Base-by-base conservation (phyloP, 2,888 invertebrate genomes). In the Sericinus montela region DNA sequence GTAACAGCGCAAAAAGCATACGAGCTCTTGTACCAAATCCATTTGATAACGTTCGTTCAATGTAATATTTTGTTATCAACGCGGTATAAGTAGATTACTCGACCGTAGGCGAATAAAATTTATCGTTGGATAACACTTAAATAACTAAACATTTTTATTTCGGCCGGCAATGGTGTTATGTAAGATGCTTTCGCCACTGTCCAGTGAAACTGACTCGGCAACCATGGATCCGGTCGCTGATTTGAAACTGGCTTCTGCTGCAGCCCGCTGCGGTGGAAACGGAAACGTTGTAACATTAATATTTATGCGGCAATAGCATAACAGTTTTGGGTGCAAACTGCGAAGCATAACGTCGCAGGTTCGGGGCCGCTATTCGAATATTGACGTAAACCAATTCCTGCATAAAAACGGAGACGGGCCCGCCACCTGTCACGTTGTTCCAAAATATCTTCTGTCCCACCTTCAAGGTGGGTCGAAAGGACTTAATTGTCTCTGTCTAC, bases 41-140 rank as follows among this genome's bases (percentile, higher is more conserved):
- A 35, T 29, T 16, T 29, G 7, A 40, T 47, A 41, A 41, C 41
- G 34, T 11, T 0, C 10, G 15, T 13, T 39, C 51, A 59, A 62
- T 59, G 48, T 64, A 66, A 64, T 70, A 66, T 61, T 55, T 48
- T 57, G 67, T 74, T 79, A 78, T 76, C 78, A 67, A 56, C 46
- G 58, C 62, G 62, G 61, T 67, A 66, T 66, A 69, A 73, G 62
- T 70, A 65, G 75, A 78, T 74, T 75, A 73, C 71, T 72, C 65
- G 72, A 67, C 72, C 73, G 73, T 73, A 66, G 70, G 73, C 71
- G 72, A 71, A 74, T 74, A 73, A 70, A 76, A 75, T 71, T 72
- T 79, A 80, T 79, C 75, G 72, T 53, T 56, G 65, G 78, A 79
- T 80, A 80, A 73, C 63, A 51, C 39, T 49, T 51, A 60, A n/a